A percentile compares a stretch with the other conserved stretches of the same genome.
Conservation (phyloP, 2,888 invertebrate species). For the Drosophila meridiana region DNA sequence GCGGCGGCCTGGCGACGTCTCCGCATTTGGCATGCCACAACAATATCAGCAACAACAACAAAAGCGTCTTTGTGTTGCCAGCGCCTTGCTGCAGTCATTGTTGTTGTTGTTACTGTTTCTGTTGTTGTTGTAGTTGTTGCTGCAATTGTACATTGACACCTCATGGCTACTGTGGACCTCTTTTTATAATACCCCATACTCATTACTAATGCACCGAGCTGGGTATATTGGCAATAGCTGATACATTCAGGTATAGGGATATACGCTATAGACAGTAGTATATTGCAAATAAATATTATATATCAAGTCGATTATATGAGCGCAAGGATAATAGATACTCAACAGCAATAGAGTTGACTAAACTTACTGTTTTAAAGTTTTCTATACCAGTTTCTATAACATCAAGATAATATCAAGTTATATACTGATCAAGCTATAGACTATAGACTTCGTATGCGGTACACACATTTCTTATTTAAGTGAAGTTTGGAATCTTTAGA, state of each 20-base stretch:
- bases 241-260: no score
- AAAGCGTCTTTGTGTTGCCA: conserved; percentile 70
- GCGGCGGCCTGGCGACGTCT: conserved; percentile 61
- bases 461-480: no score
- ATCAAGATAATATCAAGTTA: no score
- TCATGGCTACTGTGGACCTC: conserved; percentile 47
- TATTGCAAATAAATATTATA: no score
- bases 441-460: not conserved
- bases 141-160: conserved; percentile 81
- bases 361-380: no score
- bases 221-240: not conserved
- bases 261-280: no score
- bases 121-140: conserved; percentile 53
- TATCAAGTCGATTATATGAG: no score
- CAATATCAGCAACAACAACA: conserved; percentile 57
- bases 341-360: no score
- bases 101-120: conserved; percentile 17
- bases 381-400: no score
- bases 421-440: no score
- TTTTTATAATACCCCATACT: conserved; percentile 21
- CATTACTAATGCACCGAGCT: not conserved
- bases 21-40: conserved; percentile 74
- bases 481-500: no score
- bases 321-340: no score
- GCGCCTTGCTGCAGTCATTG: conserved; percentile 41